These are phyloP conservation scores for Ylistrum balloti DNA, from an alignment of 1,140 invertebrate species.

Conservation along the genomic window DNA sequence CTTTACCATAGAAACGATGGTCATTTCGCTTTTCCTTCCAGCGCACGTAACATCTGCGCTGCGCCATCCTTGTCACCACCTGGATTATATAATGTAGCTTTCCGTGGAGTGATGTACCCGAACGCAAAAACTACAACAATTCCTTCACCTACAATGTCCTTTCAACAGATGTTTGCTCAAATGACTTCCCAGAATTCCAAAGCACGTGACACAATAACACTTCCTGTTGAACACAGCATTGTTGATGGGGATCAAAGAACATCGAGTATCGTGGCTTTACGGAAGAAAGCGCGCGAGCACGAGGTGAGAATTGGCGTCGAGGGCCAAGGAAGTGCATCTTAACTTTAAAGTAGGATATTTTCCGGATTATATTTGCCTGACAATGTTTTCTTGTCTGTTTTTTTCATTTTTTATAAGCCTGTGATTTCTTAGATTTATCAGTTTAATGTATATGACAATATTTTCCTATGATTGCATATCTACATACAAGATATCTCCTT, in stretches of 20 bases:
- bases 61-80: conserved; percentile 49
- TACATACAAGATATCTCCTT: no score
- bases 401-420: neutral
- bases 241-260: conserved; percentile 88
- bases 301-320: conserved; percentile 82
- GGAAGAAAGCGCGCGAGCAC: conserved; percentile 95
- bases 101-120: conserved; percentile 61
- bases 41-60: conserved; percentile 49
- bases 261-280: conserved; percentile 92
- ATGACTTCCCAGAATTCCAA: conserved; percentile 86
- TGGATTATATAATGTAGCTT: conserved; percentile 62
- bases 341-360: neutral
- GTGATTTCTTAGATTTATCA: no score
- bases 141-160: conserved; percentile 86
- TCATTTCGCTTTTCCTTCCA: conserved; percentile 43
- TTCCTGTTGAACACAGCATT: conserved; percentile 58
- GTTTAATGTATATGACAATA: no score
- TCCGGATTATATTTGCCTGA: neutral
- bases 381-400: neutral
- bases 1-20: conserved; percentile 68
- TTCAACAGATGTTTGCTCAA: conserved; percentile 92
- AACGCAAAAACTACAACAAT: conserved; percentile 68
- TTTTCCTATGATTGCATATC: no score
- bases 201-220: conserved; percentile 79
- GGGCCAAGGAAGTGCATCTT: neutral